phyloP scores from a whole-genome alignment of 92 coral and sea anemone species.

The Galaxea fascicularis region DNA sequence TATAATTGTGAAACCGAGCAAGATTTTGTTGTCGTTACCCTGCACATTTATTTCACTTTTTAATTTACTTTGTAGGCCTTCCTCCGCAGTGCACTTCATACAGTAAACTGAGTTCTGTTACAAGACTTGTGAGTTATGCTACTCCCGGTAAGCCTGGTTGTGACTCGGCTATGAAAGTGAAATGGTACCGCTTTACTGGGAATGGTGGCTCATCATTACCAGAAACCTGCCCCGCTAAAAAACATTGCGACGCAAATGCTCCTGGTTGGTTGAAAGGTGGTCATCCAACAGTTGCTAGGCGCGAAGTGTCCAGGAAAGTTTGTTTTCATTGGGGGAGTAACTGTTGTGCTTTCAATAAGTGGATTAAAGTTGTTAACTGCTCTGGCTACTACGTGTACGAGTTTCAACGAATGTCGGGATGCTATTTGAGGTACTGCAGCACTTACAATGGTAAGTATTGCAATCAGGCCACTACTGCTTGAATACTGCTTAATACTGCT shows the following conservation, averaged over 20 bases:
- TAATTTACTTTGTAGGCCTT: background rate
- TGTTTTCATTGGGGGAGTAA: background rate
- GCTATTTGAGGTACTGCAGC: slow-evolving; percentile 18
- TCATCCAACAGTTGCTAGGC: slow-evolving; percentile 28
- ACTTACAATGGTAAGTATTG: background rate
- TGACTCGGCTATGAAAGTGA: background rate
- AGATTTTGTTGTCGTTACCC: background rate
- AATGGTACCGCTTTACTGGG: slow-evolving; percentile 17
- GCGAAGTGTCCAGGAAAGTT: background rate
- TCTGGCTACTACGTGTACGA: slow-evolving; percentile 16
- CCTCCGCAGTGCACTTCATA: background rate
- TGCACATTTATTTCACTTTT: background rate
- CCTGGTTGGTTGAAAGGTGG: slow-evolving; percentile 30
- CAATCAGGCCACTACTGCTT: background rate
- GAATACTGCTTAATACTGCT: too few species aligned
- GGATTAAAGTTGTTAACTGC: slow-evolving; percentile 4
- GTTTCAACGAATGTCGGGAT: background rate
- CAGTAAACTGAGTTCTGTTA: background rate
- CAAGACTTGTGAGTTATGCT: background rate
- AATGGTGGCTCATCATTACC: slow-evolving; percentile 10
- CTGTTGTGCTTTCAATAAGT: background rate
- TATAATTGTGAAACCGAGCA: background rate
- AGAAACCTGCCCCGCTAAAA: background rate
- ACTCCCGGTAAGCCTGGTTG: background rate
- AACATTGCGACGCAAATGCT: background rate